Evolutionary conservation across 2,113 vertebrate species (phyloP).

Genomic region (Setophaga petechia): DNA sequence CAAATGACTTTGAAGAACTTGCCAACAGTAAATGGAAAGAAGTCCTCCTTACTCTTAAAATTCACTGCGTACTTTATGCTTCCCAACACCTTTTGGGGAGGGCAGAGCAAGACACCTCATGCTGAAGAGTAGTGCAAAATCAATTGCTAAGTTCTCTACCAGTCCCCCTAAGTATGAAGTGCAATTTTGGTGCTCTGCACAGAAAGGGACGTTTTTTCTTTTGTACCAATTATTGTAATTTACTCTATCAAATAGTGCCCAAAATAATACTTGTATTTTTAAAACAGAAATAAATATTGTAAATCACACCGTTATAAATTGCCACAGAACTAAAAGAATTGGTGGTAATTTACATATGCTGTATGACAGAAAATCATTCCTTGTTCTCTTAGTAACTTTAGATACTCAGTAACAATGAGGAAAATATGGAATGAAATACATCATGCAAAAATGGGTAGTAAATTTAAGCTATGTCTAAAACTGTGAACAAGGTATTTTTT

Average conservation of each 20-base stretch:
- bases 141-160: not conserved
- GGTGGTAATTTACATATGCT: not conserved
- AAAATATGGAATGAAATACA: not conserved
- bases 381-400: not conserved
- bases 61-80: not conserved
- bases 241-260: not conserved
- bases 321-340: not conserved
- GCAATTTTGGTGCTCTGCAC: not conserved
- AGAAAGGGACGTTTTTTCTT: not conserved
- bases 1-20: not conserved
- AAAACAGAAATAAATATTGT: not conserved
- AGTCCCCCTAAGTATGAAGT: not conserved
- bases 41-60: not conserved
- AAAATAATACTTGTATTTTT: not conserved
- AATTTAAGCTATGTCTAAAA: not conserved
- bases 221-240: not conserved
- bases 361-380: not conserved
- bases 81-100: not conserved
- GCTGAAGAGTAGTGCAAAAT: not conserved
- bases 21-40: not conserved
- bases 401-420: not conserved
- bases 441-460: not conserved
- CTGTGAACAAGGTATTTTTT: not conserved
- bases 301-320: not conserved
- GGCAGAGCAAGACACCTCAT: not conserved